These are phyloP conservation scores for Zele albiditarsus DNA, from an alignment of 2,888 invertebrate genomes.

Conservation along the genomic window DNA sequence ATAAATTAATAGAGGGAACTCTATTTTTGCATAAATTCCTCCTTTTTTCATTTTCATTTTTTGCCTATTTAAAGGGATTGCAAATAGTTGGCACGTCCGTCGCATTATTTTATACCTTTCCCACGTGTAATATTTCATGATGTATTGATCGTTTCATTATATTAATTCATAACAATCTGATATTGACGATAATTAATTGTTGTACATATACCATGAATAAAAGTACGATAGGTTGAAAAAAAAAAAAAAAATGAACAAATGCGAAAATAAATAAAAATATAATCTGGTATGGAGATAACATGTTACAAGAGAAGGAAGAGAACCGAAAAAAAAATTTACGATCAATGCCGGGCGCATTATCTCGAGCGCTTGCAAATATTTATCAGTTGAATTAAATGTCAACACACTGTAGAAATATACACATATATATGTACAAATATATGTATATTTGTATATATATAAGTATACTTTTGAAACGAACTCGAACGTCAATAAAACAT, in stretches of 20 bases:
- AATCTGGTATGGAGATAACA: neutral
- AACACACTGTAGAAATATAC: conserved; percentile 59
- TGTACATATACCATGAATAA: neutral
- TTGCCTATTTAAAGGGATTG: neutral
- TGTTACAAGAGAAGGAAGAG: conserved; percentile 29
- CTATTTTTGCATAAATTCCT: neutral
- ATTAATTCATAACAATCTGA: conserved; percentile 30
- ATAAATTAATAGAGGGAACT: too few species aligned
- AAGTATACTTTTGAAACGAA: conserved; percentile 31
- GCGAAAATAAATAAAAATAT: conserved; percentile 28
- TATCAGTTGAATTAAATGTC: conserved; percentile 47
- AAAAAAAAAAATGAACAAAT: neutral
- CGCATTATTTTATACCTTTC: conserved; percentile 71
- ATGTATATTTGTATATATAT: conserved; percentile 50
- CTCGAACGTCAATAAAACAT: conserved; percentile 39
- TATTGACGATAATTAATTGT: conserved; percentile 13
- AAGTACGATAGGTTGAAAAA: neutral
- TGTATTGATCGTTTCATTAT: conserved; percentile 51
- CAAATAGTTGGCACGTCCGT: conserved; percentile 12
- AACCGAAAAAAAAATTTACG: conserved; percentile 35
- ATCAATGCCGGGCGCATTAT: conserved; percentile 47
- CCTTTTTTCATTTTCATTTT: neutral
- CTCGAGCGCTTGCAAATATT: neutral
- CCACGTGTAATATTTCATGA: conserved; percentile 65
- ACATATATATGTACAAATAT: conserved; percentile 26